Percentiles rank a stretch among this genome's conserved stretches.
phyloP scores from a whole-genome alignment of 2,113 vertebrate species.

The Illadopsis cleaveri region DNA sequence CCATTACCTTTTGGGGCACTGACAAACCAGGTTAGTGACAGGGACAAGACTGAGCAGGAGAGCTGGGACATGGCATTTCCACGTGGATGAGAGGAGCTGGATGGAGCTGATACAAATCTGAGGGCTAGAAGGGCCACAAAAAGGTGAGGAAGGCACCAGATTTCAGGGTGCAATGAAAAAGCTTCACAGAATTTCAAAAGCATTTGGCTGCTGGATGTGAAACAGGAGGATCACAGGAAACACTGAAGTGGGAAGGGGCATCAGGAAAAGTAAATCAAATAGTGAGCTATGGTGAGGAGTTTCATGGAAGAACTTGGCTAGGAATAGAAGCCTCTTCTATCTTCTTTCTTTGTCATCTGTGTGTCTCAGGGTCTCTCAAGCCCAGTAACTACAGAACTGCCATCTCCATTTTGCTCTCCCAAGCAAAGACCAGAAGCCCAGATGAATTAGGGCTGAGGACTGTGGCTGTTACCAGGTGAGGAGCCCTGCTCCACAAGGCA shows the following conservation, averaged over 20 bases:
- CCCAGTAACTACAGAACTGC: not conserved
- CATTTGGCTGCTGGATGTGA: not conserved
- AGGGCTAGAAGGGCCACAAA: not conserved
- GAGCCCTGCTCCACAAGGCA: not conserved
- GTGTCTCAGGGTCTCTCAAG: not conserved
- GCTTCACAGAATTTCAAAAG: not conserved
- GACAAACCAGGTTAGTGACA: not conserved
- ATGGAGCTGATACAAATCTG: not conserved
- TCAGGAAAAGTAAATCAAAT: not conserved
- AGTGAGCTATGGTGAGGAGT: not conserved
- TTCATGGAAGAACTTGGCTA: not conserved
- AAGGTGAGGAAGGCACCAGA: not conserved
- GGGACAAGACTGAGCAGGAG: not conserved
- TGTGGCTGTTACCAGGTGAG: not conserved
- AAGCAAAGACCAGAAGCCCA: not conserved
- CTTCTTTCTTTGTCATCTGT: not conserved
- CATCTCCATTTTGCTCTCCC: not conserved
- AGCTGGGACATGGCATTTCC: not conserved
- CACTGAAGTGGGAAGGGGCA: not conserved
- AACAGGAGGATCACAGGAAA: not conserved
- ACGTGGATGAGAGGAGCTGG: not conserved
- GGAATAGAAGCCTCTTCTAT: not conserved
- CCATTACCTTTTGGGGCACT: not conserved
- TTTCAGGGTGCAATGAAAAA: not conserved
- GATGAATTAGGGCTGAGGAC: not conserved